These are phyloP conservation scores for Enteromius treurensis DNA, from an alignment of 2,797 vertebrate species.

Conservation along the genomic window DNA sequence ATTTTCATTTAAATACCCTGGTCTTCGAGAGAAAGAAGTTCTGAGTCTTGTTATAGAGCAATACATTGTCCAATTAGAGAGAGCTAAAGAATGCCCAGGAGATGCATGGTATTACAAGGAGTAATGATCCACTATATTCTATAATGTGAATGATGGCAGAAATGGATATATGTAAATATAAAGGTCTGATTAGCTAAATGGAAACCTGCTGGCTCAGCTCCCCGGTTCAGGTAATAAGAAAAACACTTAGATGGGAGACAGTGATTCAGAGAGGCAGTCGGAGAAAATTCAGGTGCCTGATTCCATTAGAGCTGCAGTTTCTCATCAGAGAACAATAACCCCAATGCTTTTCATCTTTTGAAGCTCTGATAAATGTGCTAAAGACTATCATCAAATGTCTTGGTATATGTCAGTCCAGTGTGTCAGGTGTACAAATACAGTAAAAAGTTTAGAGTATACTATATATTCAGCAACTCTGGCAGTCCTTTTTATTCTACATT, in stretches of 20 bases:
- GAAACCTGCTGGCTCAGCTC: slow-evolving; percentile 57
- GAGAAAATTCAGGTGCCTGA: slow-evolving; percentile 32
- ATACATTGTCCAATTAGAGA: slow-evolving; percentile 74
- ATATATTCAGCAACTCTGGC: slow-evolving; percentile 14
- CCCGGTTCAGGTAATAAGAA: slow-evolving; percentile 38
- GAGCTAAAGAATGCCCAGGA: slow-evolving; percentile 72
- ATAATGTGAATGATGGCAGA: slow-evolving; percentile 64
- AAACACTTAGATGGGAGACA: slow-evolving; percentile 40
- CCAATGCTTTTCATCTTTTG: slow-evolving; percentile 34
- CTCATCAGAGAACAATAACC: slow-evolving; percentile 31
- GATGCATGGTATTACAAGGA: slow-evolving; percentile 73
- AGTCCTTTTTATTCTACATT: slow-evolving; percentile 5
- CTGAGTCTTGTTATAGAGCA: slow-evolving; percentile 65
- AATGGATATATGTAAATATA: slow-evolving; percentile 61
- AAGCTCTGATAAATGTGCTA: slow-evolving; percentile 29
- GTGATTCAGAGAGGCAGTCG: slow-evolving; percentile 8
- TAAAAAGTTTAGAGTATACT: neutral
- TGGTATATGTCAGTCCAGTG: slow-evolving; percentile 37
- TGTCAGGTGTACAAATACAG: slow-evolving; percentile 15
- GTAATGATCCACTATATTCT: slow-evolving; percentile 71
- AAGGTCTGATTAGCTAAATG: slow-evolving; percentile 62
- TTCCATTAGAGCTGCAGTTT: slow-evolving; percentile 39
- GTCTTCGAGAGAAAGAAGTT: slow-evolving; percentile 66
- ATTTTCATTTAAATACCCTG: neutral
- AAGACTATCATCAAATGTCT: slow-evolving; percentile 45